These are phyloP conservation scores for Papilio xuthus DNA, from an alignment of 1,140 invertebrate genomes.

Conservation along the genomic window DNA sequence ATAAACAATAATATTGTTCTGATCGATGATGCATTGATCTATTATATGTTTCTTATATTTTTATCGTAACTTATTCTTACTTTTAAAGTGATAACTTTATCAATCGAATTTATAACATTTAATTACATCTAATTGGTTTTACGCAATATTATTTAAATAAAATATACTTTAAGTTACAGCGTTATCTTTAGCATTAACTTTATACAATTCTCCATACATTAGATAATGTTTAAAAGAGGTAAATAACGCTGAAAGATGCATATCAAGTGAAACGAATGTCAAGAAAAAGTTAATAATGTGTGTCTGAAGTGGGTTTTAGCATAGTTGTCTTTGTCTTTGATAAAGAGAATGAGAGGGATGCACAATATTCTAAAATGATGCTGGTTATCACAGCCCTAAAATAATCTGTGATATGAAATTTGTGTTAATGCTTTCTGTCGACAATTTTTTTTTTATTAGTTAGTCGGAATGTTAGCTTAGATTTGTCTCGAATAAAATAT, in stretches of 20 bases:
- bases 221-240: background rate
- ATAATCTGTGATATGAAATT: no score
- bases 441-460: no score
- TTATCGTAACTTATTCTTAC: slow-evolving; percentile 30
- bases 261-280: no score
- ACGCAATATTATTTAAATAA: background rate
- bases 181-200: background rate
- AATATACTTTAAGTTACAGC: background rate
- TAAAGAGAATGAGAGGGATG: no score
- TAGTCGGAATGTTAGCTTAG: no score
- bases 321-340: no score
- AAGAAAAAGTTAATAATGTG: no score
- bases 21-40: slow-evolving; percentile 38
- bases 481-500: no score
- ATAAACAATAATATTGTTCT: slow-evolving; percentile 43
- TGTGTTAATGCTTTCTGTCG: no score
- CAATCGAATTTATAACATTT: slow-evolving; percentile 17
- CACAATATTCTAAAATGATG: no score
- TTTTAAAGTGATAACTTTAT: slow-evolving; percentile 36
- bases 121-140: slow-evolving; percentile 13
- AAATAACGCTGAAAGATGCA: background rate
- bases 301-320: no score
- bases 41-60: slow-evolving; percentile 14
- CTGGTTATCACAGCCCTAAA: no score
- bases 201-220: background rate